Base-by-base conservation (phyloP, 2,113 vertebrate species). In the Vicugna pacos region DNA sequence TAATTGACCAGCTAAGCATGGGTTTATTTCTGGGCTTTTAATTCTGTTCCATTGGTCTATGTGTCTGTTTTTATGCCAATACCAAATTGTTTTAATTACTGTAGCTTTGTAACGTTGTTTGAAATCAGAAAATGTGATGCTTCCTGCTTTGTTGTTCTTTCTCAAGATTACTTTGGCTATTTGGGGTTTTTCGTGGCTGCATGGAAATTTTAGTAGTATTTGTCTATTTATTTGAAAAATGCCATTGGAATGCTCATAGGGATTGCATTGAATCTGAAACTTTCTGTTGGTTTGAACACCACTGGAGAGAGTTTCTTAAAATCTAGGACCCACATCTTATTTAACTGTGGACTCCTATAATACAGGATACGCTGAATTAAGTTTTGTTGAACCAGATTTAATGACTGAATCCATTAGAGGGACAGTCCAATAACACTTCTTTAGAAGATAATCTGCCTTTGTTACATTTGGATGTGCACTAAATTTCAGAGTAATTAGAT, bases 311-410 rank as follows among this genome's bases (percentile, higher is more conserved):
- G 2, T 83, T 79, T 84, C 46, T 96, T 91, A 50, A 94, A 93
- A 94, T 14, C 26, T 60, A 93, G n/a, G 24, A 65, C 35, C 24
- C 9, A 58, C 48, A 62, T 50, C n/a, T 91, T 94, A 73, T 11
- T 79, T 26, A 92, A 52, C 9, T 79, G 22, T 86, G 42, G 8
- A 87, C 20, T 79, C 46, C 75, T 70, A 56, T 19, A 76, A 73
- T 70, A 88, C 11, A 91, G 10, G 28, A 85, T 19, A 93, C 48
- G 2, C 17, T 80, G 56, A 73, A 58, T 24, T 87, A 79, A 77
- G 14, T 79, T 91, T 80, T 82, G 20, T 54, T 67, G 32, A 76
- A 85, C 88, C 87, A 84, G 72, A 93, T 93, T 89, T 77, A 95
- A 83, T 89, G 77, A 60, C 7, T 96, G 50, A 32, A 17, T 73